phyloP scores from a whole-genome alignment of 2,888 invertebrate genomes.

The Lagria hirta region DNA sequence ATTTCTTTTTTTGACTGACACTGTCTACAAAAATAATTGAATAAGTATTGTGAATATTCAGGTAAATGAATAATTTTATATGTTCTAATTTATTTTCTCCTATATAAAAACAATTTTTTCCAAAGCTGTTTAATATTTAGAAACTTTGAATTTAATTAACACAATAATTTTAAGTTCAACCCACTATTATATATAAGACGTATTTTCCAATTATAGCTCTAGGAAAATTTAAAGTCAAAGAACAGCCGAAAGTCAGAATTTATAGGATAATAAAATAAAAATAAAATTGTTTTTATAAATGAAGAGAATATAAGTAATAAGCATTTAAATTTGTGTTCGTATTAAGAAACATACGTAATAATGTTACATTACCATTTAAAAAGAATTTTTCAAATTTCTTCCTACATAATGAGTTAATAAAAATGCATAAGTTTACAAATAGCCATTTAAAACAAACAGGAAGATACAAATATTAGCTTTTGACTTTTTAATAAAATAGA shows the following conservation, averaged over 20 bases:
- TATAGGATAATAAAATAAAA: conserved; percentile 9
- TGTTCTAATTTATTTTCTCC: too few species aligned
- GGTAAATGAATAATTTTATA: too few species aligned
- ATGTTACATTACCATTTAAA: conserved; percentile 24
- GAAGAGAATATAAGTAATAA: conserved; percentile 6
- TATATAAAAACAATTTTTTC: too few species aligned
- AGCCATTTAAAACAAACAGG: conserved; percentile 43
- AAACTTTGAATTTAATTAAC: too few species aligned
- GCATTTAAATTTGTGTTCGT: conserved; percentile 10
- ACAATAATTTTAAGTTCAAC: too few species aligned
- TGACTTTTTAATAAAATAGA: conserved; percentile 43
- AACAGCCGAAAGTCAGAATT: conserved; percentile 9
- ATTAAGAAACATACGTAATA: conserved; percentile 13
- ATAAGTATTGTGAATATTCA: too few species aligned
- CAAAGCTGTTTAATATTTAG: too few species aligned
- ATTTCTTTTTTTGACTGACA: too few species aligned
- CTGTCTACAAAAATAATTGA: too few species aligned
- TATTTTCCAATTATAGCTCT: conserved; percentile 9
- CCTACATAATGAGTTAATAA: conserved; percentile 44
- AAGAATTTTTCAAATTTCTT: conserved; percentile 13
- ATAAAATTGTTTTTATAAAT: conserved; percentile 18
- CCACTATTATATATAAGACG: too few species aligned
- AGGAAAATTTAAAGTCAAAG: conserved; percentile 3
- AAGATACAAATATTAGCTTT: conserved; percentile 47
- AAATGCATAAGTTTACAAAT: conserved; percentile 42